Evolutionary conservation across 2,888 invertebrate species (phyloP).

Genomic region (Xylophagus ater): DNA sequence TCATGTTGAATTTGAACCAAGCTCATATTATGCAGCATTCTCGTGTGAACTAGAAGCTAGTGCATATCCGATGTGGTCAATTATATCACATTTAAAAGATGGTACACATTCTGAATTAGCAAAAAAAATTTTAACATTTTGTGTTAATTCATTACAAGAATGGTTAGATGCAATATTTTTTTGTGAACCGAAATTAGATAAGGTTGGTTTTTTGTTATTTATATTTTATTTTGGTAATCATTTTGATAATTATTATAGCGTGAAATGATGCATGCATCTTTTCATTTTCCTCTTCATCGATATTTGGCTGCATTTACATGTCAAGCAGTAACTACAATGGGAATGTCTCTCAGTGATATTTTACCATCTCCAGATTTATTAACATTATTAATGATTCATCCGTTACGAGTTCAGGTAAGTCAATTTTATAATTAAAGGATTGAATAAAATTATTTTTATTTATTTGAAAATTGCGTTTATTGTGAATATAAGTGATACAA

Average conservation of each 20-base stretch:
- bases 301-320: slow-evolving; percentile 81
- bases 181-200: slow-evolving; percentile 49
- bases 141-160: slow-evolving; percentile 66
- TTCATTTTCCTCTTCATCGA: slow-evolving; percentile 94
- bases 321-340: slow-evolving; percentile 72
- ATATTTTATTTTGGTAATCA: slow-evolving; percentile 5
- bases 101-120: slow-evolving; percentile 62
- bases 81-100: slow-evolving; percentile 76
- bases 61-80: slow-evolving; percentile 96
- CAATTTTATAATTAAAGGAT: no score
- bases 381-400: slow-evolving; percentile 79
- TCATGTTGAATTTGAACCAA: slow-evolving; percentile 94
- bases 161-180: slow-evolving; percentile 83
- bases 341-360: slow-evolving; percentile 63
- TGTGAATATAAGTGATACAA: no score
- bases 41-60: slow-evolving; percentile 95
- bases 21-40: slow-evolving; percentile 95
- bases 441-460: no score
- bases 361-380: slow-evolving; percentile 69
- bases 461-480: no score
- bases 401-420: slow-evolving; percentile 82
- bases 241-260: slow-evolving; percentile 42
- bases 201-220: slow-evolving; percentile 41
- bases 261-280: slow-evolving; percentile 79
- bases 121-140: slow-evolving; percentile 62